Evolutionary conservation across 2,797 vertebrate genomes (phyloP), one percentile per base, ranked within the genome.

Genomic region (Falco rusticolus): DNA sequence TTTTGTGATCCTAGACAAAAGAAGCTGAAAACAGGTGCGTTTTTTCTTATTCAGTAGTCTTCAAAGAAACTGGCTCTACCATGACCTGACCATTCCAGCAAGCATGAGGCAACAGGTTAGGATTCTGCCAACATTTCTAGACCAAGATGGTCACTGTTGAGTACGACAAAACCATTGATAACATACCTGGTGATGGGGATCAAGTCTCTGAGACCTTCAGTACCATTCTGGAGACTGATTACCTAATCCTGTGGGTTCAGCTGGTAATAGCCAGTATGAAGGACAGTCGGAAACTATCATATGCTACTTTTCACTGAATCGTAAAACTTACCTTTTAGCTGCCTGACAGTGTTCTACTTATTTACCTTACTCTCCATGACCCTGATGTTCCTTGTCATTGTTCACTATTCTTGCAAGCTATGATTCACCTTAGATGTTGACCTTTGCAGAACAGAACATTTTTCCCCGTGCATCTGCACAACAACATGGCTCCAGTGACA

Each of bases 161-260:
- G 22, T 19, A 53, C 1, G 1, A 82, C 54, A 77, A 63, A 57
- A 77, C 1, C 17, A 17, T 2, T 0, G 1, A 12, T 54, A 68
- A 74, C 11, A 41, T 4, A 74, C 4, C 12, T 51, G 22, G 2
- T 53, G 26, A 45, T 16, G 21, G 13, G 17, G 10, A 87, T 54
- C 16, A 81, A 72, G 15, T 13, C 69, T 66, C 61, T 10, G 10
- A 77, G 80, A 61, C 8, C 15, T 63, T 89, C n/a, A 70, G 63
- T 16, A 74, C 6, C 29, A 48, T 37, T 22, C 24, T 21, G 84
- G 34, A 48, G 39, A 72, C 18, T 18, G 34, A 71, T 24, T 34
- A 48, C 5, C 43, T 69, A 50, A 76, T 53, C 33, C 45, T 57
- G 19, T 45, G 47, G 9, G 13, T 54, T 90, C 33, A 81, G 48